A percentile compares a stretch with the other conserved stretches of the same genome.
phyloP scores from a whole-genome alignment of 2,113 vertebrate species.

The Lagopus leucura region DNA sequence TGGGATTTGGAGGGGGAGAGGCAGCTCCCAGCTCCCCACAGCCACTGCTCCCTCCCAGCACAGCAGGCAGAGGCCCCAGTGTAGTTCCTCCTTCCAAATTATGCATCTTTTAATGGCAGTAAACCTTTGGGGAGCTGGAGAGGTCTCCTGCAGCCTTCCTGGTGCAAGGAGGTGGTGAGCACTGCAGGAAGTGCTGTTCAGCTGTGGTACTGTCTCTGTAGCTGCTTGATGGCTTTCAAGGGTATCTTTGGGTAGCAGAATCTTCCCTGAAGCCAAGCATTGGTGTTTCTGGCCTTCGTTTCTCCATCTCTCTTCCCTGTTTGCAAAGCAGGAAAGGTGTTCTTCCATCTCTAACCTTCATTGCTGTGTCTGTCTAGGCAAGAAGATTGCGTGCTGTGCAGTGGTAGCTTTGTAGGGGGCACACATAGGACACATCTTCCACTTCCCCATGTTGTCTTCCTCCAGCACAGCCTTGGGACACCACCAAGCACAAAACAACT shows the following conservation, averaged over 20 bases:
- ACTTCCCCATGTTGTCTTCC: background rate
- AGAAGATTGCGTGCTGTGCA: background rate
- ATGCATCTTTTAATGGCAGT: background rate
- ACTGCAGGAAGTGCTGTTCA: background rate
- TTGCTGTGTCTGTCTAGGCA: background rate
- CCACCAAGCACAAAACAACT: background rate
- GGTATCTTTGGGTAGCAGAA: background rate
- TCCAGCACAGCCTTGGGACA: background rate
- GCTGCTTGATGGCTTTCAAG: background rate
- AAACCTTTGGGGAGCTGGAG: background rate
- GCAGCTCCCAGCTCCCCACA: background rate
- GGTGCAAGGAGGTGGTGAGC: background rate
- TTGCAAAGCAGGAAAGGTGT: background rate
- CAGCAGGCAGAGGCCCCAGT: background rate
- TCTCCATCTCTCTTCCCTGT: background rate
- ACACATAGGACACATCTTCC: fast-evolving
- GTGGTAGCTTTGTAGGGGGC: background rate
- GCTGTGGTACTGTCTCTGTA: background rate
- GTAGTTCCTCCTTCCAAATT: background rate
- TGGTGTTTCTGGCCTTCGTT: background rate
- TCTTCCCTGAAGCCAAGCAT: background rate
- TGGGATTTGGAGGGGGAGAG: background rate
- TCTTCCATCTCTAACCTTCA: background rate
- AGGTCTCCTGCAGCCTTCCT: background rate
- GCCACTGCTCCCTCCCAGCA: background rate